A percentile compares a stretch with the other conserved stretches of the same genome.
Evolutionary conservation across 1,140 invertebrate species (phyloP).

Genomic region (Papilio aristodemus): DNA sequence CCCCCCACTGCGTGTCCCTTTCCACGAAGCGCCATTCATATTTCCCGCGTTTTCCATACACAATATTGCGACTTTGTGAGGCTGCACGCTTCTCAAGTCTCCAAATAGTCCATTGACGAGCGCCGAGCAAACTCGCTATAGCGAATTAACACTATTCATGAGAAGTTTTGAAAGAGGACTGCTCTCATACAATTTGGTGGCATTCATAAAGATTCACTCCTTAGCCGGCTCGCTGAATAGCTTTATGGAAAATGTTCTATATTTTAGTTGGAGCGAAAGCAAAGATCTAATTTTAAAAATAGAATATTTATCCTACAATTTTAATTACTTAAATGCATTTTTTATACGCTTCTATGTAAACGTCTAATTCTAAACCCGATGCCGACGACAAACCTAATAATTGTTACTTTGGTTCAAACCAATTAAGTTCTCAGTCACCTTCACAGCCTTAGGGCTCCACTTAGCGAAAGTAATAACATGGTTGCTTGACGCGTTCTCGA

Average conservation of each 20-base stretch:
- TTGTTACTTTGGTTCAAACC: background rate
- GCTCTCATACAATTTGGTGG: slow-evolving; percentile 79
- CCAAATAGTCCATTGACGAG: slow-evolving; percentile 76
- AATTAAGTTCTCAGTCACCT: slow-evolving; percentile 25
- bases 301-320: slow-evolving; percentile 29
- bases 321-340: slow-evolving; percentile 10
- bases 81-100: slow-evolving; percentile 64
- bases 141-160: slow-evolving; percentile 74
- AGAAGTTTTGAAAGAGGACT: slow-evolving; percentile 79
- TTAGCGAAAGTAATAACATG: slow-evolving; percentile 24
- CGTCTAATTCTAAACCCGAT: background rate
- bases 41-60: slow-evolving; percentile 77
- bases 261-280: slow-evolving; percentile 59
- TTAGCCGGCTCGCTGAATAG: slow-evolving; percentile 74
- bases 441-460: slow-evolving; percentile 9
- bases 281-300: slow-evolving; percentile 60
- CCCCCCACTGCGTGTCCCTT: slow-evolving; percentile 59
- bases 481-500: slow-evolving; percentile 29
- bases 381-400: background rate
- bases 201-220: slow-evolving; percentile 79
- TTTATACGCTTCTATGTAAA: slow-evolving; percentile 10
- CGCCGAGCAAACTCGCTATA: slow-evolving; percentile 78
- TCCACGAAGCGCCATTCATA: slow-evolving; percentile 64
- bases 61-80: slow-evolving; percentile 63
- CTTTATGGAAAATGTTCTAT: slow-evolving; percentile 75